Percentiles rank a stretch among this genome's conserved stretches.
These are phyloP conservation scores for Tokudaia tokunoshimensis DNA, from an alignment of 2,797 vertebrate species.

Conservation along the genomic window DNA sequence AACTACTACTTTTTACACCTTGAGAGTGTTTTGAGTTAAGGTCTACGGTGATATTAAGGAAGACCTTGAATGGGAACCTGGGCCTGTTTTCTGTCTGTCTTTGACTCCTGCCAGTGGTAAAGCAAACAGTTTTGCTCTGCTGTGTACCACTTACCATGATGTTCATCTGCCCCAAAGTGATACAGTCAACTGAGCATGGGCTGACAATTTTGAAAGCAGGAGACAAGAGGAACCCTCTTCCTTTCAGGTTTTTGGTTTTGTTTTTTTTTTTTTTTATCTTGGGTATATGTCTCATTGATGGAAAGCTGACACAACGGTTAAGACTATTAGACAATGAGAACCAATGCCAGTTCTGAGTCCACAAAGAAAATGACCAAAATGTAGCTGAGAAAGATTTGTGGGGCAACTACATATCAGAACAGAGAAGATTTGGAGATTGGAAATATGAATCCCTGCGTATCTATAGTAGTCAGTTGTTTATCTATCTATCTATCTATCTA, in stretches of 20 bases:
- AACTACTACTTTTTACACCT: conserved; percentile 6
- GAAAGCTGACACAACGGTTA: neutral
- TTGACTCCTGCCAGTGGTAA: neutral
- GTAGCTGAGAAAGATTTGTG: neutral
- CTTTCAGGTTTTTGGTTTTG: neutral
- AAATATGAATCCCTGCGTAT: neutral
- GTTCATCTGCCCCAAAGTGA: neutral
- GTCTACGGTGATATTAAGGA: neutral
- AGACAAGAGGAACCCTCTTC: neutral
- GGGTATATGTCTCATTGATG: neutral
- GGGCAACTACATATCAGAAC: neutral
- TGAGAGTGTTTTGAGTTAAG: conserved; percentile 4
- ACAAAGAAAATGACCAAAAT: neutral
- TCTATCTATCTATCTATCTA: neutral
- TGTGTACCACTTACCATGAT: neutral
- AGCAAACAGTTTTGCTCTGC: neutral
- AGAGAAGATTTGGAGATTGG: neutral
- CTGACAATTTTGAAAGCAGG: neutral
- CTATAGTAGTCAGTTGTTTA: neutral
- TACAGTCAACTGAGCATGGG: neutral
- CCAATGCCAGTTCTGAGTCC: neutral
- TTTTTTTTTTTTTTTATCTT: neutral
- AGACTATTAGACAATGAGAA: neutral
- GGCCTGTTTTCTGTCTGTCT: neutral
- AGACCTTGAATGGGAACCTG: neutral